Base-by-base conservation (phyloP, 1,140 invertebrate species). In the Trichoplusia ni region DNA sequence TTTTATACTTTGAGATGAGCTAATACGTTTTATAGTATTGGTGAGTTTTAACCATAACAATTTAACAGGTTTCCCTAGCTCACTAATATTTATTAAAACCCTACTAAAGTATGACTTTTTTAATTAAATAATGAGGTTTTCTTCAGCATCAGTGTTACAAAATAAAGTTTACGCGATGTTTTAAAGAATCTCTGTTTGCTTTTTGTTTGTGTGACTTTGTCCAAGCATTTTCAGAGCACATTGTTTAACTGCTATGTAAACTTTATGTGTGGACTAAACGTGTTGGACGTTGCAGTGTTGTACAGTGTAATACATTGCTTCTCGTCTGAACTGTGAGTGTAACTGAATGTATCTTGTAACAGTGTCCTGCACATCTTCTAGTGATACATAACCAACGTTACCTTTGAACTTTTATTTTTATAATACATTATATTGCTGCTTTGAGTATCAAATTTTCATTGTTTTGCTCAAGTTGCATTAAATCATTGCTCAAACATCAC, bases 311-410 rank as follows among this genome's bases (percentile, higher is more conserved):
- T 13, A 54, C 49, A 54, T 54, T 54, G 49, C 33, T 54, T 54
- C n/a, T 23, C 25, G 49, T 54, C 49, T 37, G 13, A 23, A 14
- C 16, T 56, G 19, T 49, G 49, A 54, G 19, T 49, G 60, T 71
- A 42, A 25, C 61, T 23, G 25, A 37, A 44, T 64, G 63, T 71
- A 62, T 46, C 65, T 67, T 69, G 47, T 65, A 62, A 71, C 38
- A 62, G 56, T 40, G 53, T 61, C 29, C 51, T 66, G 59, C 47
- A 71, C 46, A 64, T 35, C 13, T 31, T 53, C 59, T 70, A 72
- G 71, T 77, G 77, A 73, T 73, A 74, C 61, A 58, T 67, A 72
- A 74, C 54, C 56, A 56, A 70, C 73, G 75, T 79, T 80, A 80
- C 75, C 75, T 61, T 79, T 70, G 64, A 64, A 67, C 67, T 62